Base-by-base conservation (phyloP, 2,797 vertebrate genomes). In the Intellagama lesueurii region DNA sequence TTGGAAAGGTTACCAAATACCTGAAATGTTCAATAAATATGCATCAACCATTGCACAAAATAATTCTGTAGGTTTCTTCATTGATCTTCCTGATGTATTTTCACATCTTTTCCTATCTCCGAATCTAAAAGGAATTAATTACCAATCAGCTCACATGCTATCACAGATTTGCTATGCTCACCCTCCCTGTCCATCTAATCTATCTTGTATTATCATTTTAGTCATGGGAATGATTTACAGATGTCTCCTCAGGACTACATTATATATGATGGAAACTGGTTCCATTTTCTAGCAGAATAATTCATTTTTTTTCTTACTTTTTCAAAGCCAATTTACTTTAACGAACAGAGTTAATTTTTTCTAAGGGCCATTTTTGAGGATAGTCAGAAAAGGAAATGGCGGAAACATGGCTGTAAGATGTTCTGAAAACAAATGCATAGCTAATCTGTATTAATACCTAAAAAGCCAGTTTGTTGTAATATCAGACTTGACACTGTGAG, bases 131-230 rank as follows among this genome's bases (percentile, higher is more conserved):
- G 60, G 40, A 47, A n/a, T 68, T 47, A 78, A 22, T n/a, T 47
- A 14, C 40, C 22, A 77, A 16, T 77, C 40, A 16, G 40, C 19
- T 49, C 85, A 68, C n/a, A 60, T 19, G 32, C 7, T 64, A 68
- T 66, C 40, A 68, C 35, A 78, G 32, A 8, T 86, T 68, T 78
- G 56, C 60, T 78, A 86, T 78, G 28, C 26, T 86, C 84, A 47
- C 7, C 73, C 44, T 47, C 35, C 56, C 30, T 40, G 52, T 19
- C 73, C 47, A 22, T 44, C 56, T 47, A 66, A 60, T 66, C 24
- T 49, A 47, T 69, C 60, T 26, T 68, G 32, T 47, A 44, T 44
- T 78, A 44, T 22, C 22, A 86, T 79, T 78, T 79, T 32, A 86
- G 28, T 47, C 19, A 26, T 75, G 72, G n/a, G 30, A 85, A 56